Base-by-base conservation (phyloP, 1,140 invertebrate species). In the Ganaspis sp. region DNA sequence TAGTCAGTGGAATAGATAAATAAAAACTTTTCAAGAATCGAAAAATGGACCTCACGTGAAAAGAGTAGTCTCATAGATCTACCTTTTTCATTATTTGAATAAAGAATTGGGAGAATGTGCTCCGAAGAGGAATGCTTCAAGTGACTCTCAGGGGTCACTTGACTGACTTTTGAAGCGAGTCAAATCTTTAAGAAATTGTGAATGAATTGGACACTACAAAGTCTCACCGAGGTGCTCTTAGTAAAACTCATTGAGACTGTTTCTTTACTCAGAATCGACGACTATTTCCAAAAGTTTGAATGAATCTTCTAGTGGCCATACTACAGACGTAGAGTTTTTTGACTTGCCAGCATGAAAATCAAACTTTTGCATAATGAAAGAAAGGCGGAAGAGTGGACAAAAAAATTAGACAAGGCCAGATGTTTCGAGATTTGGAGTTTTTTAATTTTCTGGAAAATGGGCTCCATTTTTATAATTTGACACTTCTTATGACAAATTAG, bases 151-250 rank as follows among this genome's bases (percentile, higher is more conserved):
- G 84, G 49, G 58, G 82, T 75, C 58, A 64, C 58, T 81, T 76
- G 23, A 76, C 82, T 82, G 70, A 72, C n/a, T 83, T 76, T 54
- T 71, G 70, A 83, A 84, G 84, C 83, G 86, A 83, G 81, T 87
- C 83, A 83, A 87, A 90, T 88, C 82, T 79, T 73, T 70, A 54
- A 81, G 78, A 86, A 87, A 80, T 84, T 26, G 74, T 88, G 83
- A 89, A 89, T 89, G 88, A 89, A 88, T 85, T 74, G 81, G n/a
- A 83, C 84, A 86, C 84, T 87, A 85, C 81, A 86, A 80, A 81
- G 84, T 89, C 84, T 85, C 84, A 85, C 82, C 81, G 77, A 79
- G 76, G 15, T 77, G 69, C 73, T 40, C 75, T 73, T 38, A 74
- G 11, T 73, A 74, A 79, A 37, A 78, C 73, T 82, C 69, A 73